Evolutionary conservation across 2,888 invertebrate species (phyloP), one percentile per base, ranked within the genome.

Genomic region (Proisotoma minuta): DNA sequence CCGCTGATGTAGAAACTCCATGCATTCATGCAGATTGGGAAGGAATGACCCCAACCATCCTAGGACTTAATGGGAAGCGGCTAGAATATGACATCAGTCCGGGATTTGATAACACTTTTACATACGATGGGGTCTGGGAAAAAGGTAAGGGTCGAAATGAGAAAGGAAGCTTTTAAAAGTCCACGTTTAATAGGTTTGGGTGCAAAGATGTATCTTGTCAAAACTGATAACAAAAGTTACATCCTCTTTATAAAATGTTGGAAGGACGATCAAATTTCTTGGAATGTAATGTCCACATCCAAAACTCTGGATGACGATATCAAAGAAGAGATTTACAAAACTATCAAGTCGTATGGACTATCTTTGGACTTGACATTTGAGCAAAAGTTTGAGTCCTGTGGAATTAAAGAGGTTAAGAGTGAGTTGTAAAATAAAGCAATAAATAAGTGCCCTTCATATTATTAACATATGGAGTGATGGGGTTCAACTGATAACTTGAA

Each of bases 201-300:
- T 24, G 60, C 53, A n/a, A 53, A 52, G 23, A 49, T 54, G 29
- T 60, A 54, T n/a, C n/a, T 60, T 20, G 47, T 48, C 8, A 23
- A 54, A 53, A 56, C 56, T n/a, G 56, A 60, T 22, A 60, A 60
- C 26, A 34, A 56, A 40, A 60, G 28, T 39, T 60, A 56, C 23
- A 27, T 60, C 8, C 47, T 60, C 24, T 56, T 56, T 28, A 26
- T 56, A 2, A 60, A 60, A 22, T 60, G 56, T 34, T 60, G 60
- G 60, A 34, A 56, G 2, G 56, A 56, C 27, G 56, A 47, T 3
- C 24, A 56, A 18, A 60, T 56, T 29, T 29, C 56, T n/a, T 60
- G 60, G 60, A 28, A 29, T 18, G 60, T 56, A 8, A 54, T 54
- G 34, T 28, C 60, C 2, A 34, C 53, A 0, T 18, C 22, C 3